Percentiles rank a stretch among this genome's conserved stretches.
phyloP scores from a whole-genome alignment of 2,797 vertebrate genomes.

The Ciconia nigra region DNA sequence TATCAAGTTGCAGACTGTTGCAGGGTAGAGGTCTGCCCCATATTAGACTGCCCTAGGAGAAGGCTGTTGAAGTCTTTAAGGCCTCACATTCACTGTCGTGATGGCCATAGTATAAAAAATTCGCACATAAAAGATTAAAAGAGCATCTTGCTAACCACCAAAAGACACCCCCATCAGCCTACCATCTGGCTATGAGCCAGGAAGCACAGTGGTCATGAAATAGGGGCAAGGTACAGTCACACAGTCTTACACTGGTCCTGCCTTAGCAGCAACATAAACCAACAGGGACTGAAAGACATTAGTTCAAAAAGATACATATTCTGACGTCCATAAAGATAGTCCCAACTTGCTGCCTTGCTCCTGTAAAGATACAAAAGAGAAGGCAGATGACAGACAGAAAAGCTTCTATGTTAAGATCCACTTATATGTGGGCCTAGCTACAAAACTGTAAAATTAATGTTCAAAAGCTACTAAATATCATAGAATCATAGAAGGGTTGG shows the following conservation, averaged over 20 bases:
- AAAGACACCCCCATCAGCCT: neutral
- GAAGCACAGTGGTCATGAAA: neutral
- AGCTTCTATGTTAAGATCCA: neutral
- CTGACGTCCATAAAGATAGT: neutral
- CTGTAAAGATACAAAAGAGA: neutral
- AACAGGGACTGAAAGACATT: neutral
- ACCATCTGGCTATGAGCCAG: neutral
- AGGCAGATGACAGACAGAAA: neutral
- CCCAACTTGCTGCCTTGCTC: neutral
- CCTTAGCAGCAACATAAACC: neutral
- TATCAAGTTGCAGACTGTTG: neutral
- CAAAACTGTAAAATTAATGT: neutral
- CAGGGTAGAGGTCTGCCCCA: neutral
- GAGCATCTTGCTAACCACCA: neutral
- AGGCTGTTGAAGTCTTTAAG: neutral
- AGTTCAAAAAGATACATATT: neutral
- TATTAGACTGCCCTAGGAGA: neutral
- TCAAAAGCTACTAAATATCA: slow-evolving; percentile 3
- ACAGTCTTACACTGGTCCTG: neutral
- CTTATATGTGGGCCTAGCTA: accelerated
- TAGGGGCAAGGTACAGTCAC: neutral
- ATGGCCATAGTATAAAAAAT: neutral
- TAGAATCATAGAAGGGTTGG: neutral
- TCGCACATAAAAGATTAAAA: neutral
- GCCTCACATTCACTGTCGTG: neutral